These are phyloP conservation scores for Choreutis nemorana DNA, from an alignment of 2,888 invertebrate species.

Conservation along the genomic window DNA sequence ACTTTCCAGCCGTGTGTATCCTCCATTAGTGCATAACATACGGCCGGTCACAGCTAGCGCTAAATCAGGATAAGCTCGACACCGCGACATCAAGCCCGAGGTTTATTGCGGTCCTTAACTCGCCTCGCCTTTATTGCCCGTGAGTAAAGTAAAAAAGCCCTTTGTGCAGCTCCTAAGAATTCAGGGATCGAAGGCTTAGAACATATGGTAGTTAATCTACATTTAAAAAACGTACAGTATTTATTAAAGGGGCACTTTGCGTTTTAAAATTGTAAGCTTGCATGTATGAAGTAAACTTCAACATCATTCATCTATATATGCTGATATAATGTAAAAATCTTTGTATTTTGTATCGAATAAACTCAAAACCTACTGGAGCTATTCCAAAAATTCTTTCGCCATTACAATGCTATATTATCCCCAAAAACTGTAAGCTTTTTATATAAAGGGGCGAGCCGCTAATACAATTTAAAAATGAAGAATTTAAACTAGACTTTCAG, in stretches of 20 bases:
- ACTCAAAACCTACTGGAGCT: too few species aligned
- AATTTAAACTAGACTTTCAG: too few species aligned
- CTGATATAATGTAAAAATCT: too few species aligned
- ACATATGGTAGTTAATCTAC: too few species aligned
- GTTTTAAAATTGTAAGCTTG: conserved; percentile 7
- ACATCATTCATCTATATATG: conserved; percentile 2
- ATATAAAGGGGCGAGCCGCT: too few species aligned
- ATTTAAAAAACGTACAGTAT: too few species aligned
- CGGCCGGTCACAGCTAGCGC: conserved; percentile 35
- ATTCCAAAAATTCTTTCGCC: too few species aligned
- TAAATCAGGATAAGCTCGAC: conserved; percentile 62
- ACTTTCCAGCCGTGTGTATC: conserved; percentile 20
- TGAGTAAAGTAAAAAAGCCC: conserved; percentile 30
- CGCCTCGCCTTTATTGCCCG: conserved; percentile 43
- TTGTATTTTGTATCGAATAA: too few species aligned
- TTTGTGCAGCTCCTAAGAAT: conserved; percentile 14
- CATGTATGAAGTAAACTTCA: conserved; percentile 2
- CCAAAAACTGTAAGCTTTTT: too few species aligned
- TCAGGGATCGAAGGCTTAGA: too few species aligned
- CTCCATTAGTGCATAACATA: conserved; percentile 41
- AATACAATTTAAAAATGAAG: too few species aligned
- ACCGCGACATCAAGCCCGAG: conserved; percentile 41
- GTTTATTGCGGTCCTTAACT: conserved; percentile 39
- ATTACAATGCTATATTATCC: too few species aligned
- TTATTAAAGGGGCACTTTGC: conserved; percentile 8